phyloP scores from a whole-genome alignment of 2,113 vertebrate genomes.

The Plecturocebus donacophilus region DNA sequence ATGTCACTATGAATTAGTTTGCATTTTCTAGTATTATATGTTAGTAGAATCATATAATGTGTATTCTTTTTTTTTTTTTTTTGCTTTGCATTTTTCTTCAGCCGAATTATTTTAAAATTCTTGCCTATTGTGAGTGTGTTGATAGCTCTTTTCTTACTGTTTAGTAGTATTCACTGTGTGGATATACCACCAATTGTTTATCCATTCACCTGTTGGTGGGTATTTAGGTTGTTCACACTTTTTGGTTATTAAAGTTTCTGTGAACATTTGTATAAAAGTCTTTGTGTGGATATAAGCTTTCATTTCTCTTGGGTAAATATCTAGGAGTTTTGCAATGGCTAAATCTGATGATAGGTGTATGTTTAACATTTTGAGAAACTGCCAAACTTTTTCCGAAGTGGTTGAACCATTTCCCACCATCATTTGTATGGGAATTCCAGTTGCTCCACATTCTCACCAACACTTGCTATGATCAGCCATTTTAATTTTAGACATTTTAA shows the following conservation, averaged over 20 bases:
- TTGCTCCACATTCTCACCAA: background rate
- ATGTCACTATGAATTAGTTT: background rate
- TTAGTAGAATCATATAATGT: background rate
- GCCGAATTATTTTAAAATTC: background rate
- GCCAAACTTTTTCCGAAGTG: background rate
- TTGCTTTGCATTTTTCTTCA: background rate
- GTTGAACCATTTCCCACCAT: background rate
- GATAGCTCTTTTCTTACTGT: background rate
- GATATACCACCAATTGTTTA: background rate
- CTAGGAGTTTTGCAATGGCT: background rate
- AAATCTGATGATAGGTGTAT: background rate
- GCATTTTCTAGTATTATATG: background rate
- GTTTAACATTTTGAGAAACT: background rate
- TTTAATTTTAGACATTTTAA: background rate
- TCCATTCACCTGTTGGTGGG: background rate
- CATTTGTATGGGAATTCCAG: background rate
- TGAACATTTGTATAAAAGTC: background rate
- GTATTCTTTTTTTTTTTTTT: background rate
- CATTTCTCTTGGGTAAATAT: background rate
- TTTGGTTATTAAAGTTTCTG: background rate
- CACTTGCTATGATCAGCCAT: background rate
- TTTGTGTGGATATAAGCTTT: background rate
- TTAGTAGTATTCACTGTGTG: background rate
- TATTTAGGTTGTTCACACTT: background rate
- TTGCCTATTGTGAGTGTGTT: background rate